phyloP scores from a whole-genome alignment of 1,140 invertebrate genomes.

The Ips typographus region DNA sequence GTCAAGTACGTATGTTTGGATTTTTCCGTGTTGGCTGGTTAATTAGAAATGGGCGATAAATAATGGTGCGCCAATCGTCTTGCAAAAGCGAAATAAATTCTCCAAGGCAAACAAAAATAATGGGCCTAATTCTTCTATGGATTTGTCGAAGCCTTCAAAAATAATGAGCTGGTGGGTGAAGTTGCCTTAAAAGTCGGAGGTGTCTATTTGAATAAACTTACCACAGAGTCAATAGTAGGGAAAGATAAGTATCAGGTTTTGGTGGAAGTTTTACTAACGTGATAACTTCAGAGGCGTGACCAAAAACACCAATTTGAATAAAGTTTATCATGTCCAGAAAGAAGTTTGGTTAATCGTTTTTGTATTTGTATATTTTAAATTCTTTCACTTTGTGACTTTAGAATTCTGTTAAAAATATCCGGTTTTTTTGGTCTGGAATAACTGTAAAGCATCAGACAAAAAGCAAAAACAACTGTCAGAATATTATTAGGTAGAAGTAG shows the following conservation, averaged over 20 bases:
- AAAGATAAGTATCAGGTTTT: constrained; percentile 25
- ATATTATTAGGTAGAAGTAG: too few relatives aligned
- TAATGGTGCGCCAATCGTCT: too few relatives aligned
- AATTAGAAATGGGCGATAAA: constrained; percentile 1
- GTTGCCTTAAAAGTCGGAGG: not conserved
- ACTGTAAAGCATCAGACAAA: too few relatives aligned
- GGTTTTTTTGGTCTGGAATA: too few relatives aligned
- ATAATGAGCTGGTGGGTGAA: constrained; percentile 7
- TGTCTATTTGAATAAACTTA: constrained; percentile 20
- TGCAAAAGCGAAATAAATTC: not conserved
- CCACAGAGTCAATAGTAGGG: constrained; percentile 19
- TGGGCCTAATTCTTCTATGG: not conserved
- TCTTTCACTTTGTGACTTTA: too few relatives aligned
- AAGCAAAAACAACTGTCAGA: too few relatives aligned
- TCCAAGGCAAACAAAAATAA: not conserved
- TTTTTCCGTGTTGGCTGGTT: not conserved
- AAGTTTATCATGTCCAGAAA: too few relatives aligned
- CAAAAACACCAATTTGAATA: too few relatives aligned
- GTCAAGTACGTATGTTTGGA: constrained; percentile 9
- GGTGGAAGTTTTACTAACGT: constrained; percentile 1
- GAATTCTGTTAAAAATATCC: too few relatives aligned
- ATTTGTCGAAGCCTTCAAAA: not conserved
- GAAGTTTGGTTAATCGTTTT: too few relatives aligned
- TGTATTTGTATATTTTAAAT: too few relatives aligned
- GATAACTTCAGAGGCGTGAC: constrained; percentile 4